These are phyloP conservation scores for Berghia stephanieae DNA, from an alignment of 1,140 invertebrate species.

Conservation along the genomic window DNA sequence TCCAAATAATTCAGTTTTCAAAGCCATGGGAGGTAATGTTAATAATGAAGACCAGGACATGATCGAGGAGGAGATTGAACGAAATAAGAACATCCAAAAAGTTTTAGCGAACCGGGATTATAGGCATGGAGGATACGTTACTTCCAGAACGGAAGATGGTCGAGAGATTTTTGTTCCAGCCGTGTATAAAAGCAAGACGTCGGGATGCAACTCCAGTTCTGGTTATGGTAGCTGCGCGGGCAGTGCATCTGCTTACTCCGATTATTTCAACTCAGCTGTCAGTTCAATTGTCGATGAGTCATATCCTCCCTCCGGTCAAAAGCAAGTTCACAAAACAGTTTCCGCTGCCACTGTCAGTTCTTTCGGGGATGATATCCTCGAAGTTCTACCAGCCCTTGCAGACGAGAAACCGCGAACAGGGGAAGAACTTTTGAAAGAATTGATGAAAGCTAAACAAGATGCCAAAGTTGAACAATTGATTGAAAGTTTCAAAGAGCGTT, in stretches of 20 bases:
- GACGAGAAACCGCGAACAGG: conserved; percentile 10
- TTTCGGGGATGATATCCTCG: conserved; percentile 28
- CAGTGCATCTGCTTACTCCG: conserved; percentile 24
- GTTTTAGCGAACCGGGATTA: background rate
- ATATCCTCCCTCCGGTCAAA: background rate
- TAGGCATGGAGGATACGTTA: conserved; percentile 29
- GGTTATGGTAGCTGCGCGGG: conserved; percentile 33
- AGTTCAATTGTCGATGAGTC: background rate
- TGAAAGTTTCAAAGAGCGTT: conserved; percentile 34
- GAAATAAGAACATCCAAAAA: conserved; percentile 6
- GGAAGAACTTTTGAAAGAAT: conserved; percentile 2
- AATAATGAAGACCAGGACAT: conserved; percentile 38
- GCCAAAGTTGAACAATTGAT: conserved; percentile 34
- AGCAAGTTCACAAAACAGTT: conserved; percentile 23
- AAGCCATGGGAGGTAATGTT: background rate
- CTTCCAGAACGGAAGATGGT: conserved; percentile 27
- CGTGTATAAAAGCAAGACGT: conserved; percentile 6
- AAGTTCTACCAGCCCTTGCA: conserved; percentile 32
- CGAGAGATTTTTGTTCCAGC: conserved; percentile 32
- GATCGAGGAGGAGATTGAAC: conserved; percentile 38
- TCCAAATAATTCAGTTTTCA: conserved; percentile 33
- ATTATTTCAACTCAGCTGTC: background rate
- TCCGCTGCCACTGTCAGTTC: conserved; percentile 28
- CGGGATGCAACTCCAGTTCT: conserved; percentile 19
- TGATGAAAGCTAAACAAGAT: conserved; percentile 33